Conservation (phyloP, 2,888 invertebrate species). For the Acleris sparsana region DNA sequence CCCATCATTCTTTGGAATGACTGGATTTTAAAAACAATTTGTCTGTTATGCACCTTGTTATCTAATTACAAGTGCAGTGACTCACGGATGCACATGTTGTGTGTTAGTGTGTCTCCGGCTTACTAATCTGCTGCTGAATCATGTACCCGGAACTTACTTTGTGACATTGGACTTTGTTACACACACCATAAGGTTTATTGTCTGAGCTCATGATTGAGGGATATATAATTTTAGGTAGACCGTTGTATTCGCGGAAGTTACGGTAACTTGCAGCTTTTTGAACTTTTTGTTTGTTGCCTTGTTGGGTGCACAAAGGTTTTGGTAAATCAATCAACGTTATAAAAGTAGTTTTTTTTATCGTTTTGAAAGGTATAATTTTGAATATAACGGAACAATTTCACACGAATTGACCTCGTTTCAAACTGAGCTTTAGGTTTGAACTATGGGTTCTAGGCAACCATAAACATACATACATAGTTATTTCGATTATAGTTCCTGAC, state of each 20-base stretch:
- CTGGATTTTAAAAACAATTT: too few relatives aligned
- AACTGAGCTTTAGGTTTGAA: too few relatives aligned
- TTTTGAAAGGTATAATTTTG: too few relatives aligned
- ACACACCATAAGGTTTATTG: not conserved
- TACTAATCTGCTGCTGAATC: constrained; percentile 23
- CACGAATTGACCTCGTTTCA: too few relatives aligned
- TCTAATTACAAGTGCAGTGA: constrained; percentile 15
- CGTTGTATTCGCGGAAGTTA: constrained; percentile 16
- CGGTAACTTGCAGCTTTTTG: constrained; percentile 11
- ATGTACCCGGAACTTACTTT: constrained; percentile 9
- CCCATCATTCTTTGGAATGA: too few relatives aligned
- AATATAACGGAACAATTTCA: too few relatives aligned
- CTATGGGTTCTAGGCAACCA: too few relatives aligned
- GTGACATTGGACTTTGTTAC: not conserved
- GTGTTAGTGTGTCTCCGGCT: constrained; percentile 26
- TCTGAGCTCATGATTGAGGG: too few relatives aligned
- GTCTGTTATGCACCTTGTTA: constrained; percentile 1
- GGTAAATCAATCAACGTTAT: not conserved
- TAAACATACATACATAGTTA: too few relatives aligned
- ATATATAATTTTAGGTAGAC: too few relatives aligned
- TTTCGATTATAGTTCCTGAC: too few relatives aligned
- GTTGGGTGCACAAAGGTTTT: not conserved
- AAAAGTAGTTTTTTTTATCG: too few relatives aligned
- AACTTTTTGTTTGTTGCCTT: constrained; percentile 16
- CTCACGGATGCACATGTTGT: constrained; percentile 19